Percentiles rank a stretch among this genome's conserved stretches.
These are phyloP conservation scores for Dromius quadrimaculatus DNA, from an alignment of 2,888 invertebrate genomes.

Conservation along the genomic window DNA sequence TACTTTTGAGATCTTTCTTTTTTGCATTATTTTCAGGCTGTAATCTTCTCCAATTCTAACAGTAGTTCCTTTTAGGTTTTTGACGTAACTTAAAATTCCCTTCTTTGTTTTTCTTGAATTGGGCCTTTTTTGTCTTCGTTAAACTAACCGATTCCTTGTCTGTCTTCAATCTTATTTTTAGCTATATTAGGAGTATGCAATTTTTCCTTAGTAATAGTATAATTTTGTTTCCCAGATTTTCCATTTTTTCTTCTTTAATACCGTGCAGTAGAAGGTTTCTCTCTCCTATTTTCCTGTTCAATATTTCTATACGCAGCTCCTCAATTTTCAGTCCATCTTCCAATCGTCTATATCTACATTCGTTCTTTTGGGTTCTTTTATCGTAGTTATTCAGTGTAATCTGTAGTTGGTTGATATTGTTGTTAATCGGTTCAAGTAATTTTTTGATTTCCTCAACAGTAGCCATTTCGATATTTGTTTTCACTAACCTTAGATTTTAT, in stretches of 20 bases:
- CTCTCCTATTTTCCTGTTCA: slow-evolving; percentile 1
- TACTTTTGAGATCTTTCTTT: slow-evolving; percentile 4
- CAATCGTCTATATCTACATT: background rate
- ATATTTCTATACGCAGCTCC: background rate
- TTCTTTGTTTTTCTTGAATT: slow-evolving; percentile 19
- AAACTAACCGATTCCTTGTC: background rate
- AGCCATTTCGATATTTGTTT: slow-evolving; percentile 10
- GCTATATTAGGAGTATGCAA: slow-evolving; percentile 6
- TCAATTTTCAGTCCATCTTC: background rate
- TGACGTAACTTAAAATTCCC: background rate
- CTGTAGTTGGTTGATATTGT: background rate
- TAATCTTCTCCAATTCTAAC: background rate
- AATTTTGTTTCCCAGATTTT: background rate
- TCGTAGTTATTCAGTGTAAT: slow-evolving; percentile 2
- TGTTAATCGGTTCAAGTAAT: slow-evolving; percentile 4
- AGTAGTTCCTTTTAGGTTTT: slow-evolving; percentile 21
- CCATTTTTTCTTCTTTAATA: background rate
- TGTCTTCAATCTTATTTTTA: background rate
- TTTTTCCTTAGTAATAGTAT: slow-evolving; percentile 5
- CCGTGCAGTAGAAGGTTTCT: slow-evolving; percentile 16
- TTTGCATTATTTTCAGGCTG: background rate
- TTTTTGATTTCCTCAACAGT: slow-evolving; percentile 9
- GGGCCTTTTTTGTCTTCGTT: slow-evolving; percentile 6
- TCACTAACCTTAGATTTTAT: no score
- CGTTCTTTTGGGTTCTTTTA: slow-evolving; percentile 1